Evolutionary conservation across 1,140 invertebrate species (phyloP), one percentile per base, ranked within the genome.

Genomic region (Lanistes nyassanus): DNA sequence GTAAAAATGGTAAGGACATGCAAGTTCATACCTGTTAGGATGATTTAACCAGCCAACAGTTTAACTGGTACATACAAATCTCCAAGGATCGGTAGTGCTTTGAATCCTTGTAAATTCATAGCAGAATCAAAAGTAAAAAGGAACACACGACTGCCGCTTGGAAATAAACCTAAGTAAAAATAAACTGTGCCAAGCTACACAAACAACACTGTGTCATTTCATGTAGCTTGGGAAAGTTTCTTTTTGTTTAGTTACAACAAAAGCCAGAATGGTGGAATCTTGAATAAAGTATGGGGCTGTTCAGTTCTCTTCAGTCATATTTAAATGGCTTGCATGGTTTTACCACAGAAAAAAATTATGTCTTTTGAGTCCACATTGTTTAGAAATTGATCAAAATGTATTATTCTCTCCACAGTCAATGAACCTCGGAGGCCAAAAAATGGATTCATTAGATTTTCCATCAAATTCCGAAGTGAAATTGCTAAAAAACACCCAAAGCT

Each of bases 371-470:
- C n/a, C n/a, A n/a, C n/a, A 13, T 42, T 42, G 39, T 42, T 42
- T 5, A 42, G 5, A 42, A 42, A 47, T 47, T 47, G 19, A 47
- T 23, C 16, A 67, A 42, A 29, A 69, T 26, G 11, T n/a, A 16
- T n/a, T 29, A n/a, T 29, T 47, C 29, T 23, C 37, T 21, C 9
- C 26, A 21, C 55, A 78, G 76, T 39, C 9, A 64, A 62, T 51
- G 76, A 78, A 39, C 76, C 79, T n/a, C 74, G 72, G 29, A 56
- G 82, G 51, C 82, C 82, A 21, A 81, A 81, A 64, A 84, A 84
- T 76, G 81, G 82, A 19, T 84, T 84, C 60, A 82, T 84, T 26
- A 75, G 82, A 47, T 84, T 79, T 79, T 81, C 82, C 36, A 74
- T 82, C 7, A 74, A 82, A 58, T 76, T 79, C 47, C 66, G 82